These are phyloP conservation scores for Drosophila yooni DNA, from an alignment of 2,888 invertebrate species.

Conservation along the genomic window DNA sequence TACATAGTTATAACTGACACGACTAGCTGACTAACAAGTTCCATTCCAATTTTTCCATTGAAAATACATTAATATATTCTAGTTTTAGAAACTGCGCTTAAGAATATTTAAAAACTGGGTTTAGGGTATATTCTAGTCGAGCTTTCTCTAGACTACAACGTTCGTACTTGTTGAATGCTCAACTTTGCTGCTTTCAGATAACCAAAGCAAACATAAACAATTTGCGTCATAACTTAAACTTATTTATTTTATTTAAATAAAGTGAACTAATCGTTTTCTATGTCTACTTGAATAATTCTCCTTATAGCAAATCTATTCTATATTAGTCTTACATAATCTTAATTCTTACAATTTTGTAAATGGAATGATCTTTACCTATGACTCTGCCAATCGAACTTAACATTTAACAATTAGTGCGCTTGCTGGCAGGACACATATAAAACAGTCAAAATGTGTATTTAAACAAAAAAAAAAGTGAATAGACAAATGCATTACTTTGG, in stretches of 20 bases:
- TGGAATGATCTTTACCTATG: background rate
- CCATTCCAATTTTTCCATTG: background rate
- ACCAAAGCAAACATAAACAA: background rate
- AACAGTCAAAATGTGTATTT: constrained; percentile 35
- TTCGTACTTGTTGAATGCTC: background rate
- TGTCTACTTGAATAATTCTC: no score
- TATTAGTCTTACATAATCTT: background rate
- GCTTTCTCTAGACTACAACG: background rate
- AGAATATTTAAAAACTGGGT: background rate
- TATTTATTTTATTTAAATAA: background rate
- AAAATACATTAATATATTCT: background rate
- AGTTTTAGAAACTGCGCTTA: background rate
- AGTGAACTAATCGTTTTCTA: constrained; percentile 6
- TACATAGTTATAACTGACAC: no score
- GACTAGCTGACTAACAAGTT: background rate
- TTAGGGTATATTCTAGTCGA: background rate
- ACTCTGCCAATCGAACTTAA: constrained; percentile 8
- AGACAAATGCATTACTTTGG: constrained; percentile 33
- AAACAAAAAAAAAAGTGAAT: constrained; percentile 22
- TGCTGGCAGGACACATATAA: constrained; percentile 41
- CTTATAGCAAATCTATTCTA: background rate
- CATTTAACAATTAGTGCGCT: constrained; percentile 35
- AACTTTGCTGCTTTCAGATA: constrained; percentile 1
- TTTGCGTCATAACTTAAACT: constrained; percentile 16
- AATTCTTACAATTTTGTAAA: background rate